Base-by-base conservation (phyloP, 37 sponge, comb jelly and placozoan species). In the Hormiphora californensis region DNA sequence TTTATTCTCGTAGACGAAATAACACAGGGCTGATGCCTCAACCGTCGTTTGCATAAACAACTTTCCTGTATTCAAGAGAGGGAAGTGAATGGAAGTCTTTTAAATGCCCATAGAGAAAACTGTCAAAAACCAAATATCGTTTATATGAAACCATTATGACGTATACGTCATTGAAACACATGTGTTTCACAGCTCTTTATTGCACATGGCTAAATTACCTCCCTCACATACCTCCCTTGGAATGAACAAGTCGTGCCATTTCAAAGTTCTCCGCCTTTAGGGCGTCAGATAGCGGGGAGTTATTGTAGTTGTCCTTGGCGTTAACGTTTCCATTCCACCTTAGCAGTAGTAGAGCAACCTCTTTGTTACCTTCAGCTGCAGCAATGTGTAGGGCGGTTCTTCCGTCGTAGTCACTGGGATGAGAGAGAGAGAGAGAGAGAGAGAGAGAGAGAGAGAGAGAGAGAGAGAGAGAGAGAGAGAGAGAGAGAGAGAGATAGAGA, bases 331-430 rank as follows among this genome's bases (percentile, higher is more conserved):
- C 81, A 28, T 73, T 73, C 81, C 81, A 73, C 23, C 46, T 73
- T 2, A 41, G 44, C 81, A 91, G 81, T 22, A 91, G 55, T 25
- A 86, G 39, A 1, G 65, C 69, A 63, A 61, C 85, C 8, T 43
- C 88, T 51, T 17, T 30, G 32, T 54, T 35, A 54, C 87, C 88
- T 37, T 88, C 92, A 0, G 88, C 88, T 0, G 90, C 92, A 43
- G 90, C 92, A 4, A 91, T 85, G 57, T 91, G 92, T 23, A 91
- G 86, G 15, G 92, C 62, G 5, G 89, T 78, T 35, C 92, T 54
- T 0, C 89, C 89, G 31, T 91, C 90, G 85, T 91, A 89, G 46
- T 89, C 88, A 15, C 46, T 39, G 27, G 1, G 25, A 41, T 17
- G 53, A 17, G n/a, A n/a, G n/a, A n/a, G n/a, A n/a, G n/a, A n/a